Percentiles rank a stretch among this genome's conserved stretches.
phyloP scores from a whole-genome alignment of 2,113 vertebrate species.

The human (Homo sapiens) region GRCh38 chr14:25111501-25112000 shows the following conservation, averaged over 20 bases:
- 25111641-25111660: background rate
- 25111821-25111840: background rate
- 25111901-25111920: background rate
- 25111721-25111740: background rate
- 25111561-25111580: accelerated
- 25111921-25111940: background rate
- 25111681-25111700: background rate
- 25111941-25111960: background rate
- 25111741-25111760: background rate
- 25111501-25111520: background rate
- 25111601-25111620: background rate
- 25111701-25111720: background rate
- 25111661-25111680: background rate
- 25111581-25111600: background rate
- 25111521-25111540: background rate
- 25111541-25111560: background rate
- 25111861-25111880: background rate
- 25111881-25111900: background rate
- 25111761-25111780: background rate
- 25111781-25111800: background rate
- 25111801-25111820: background rate
- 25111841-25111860: background rate
- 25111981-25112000: background rate
- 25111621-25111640: background rate
- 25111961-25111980: background rate